phyloP scores from a whole-genome alignment of 35 echinoderm and acorn worm genomes.

The Amphiura filiformis region DNA sequence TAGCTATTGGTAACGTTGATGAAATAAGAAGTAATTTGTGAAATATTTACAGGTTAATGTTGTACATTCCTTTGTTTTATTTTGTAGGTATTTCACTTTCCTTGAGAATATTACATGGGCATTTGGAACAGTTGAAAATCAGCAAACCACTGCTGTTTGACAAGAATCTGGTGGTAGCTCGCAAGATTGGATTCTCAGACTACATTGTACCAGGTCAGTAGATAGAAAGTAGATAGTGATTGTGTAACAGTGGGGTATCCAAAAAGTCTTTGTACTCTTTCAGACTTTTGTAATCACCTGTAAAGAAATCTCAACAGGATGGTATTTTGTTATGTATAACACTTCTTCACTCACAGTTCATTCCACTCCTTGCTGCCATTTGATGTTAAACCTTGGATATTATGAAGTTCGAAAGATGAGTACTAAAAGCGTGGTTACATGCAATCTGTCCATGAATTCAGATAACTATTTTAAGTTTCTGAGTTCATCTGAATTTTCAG shows the following conservation, averaged over 20 bases:
- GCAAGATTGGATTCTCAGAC: slow-evolving; percentile 86
- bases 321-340: no score
- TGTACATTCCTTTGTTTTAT: neutral
- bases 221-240: neutral
- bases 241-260: neutral
- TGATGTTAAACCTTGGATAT: no score
- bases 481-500: no score
- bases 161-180: slow-evolving; percentile 36
- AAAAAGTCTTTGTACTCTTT: neutral
- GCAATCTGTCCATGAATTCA: no score
- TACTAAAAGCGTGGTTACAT: no score
- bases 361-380: neutral
- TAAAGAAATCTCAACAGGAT: neutral
- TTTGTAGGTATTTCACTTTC: slow-evolving; percentile 71
- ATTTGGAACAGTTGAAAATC: slow-evolving; percentile 51
- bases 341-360: neutral
- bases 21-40: no score
- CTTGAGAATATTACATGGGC: slow-evolving; percentile 66
- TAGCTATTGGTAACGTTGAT: no score
- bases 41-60: no score
- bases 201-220: slow-evolving; percentile 80
- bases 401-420: no score
- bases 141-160: slow-evolving; percentile 61
- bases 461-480: no score
- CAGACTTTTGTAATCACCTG: neutral